phyloP scores from a whole-genome alignment of 1,140 invertebrate species.

The Coenobita brevimanus region DNA sequence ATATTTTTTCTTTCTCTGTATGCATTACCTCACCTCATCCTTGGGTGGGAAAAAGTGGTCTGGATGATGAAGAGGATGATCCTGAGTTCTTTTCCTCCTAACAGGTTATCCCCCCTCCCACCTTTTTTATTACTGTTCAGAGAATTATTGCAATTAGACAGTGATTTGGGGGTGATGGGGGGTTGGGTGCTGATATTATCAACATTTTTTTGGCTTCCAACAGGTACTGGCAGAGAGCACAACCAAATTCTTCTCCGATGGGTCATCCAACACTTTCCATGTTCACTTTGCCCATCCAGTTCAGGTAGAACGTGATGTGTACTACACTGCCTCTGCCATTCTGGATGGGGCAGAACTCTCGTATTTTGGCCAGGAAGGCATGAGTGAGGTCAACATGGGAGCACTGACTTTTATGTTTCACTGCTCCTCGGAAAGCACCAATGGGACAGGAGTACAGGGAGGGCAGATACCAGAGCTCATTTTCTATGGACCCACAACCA shows the following conservation, averaged over 20 bases:
- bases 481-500: constrained; percentile 80
- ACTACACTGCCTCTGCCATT: constrained; percentile 92
- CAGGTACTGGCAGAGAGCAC: constrained; percentile 88
- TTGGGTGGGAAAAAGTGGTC: too few relatives aligned
- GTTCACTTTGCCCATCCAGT: constrained; percentile 95
- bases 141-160: too few relatives aligned
- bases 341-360: constrained; percentile 92
- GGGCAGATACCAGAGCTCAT: constrained; percentile 95
- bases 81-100: too few relatives aligned
- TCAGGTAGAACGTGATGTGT: constrained; percentile 90
- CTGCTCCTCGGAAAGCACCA: constrained; percentile 94
- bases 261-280: constrained; percentile 93
- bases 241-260: constrained; percentile 94
- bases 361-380: constrained; percentile 95
- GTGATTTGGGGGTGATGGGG: too few relatives aligned
- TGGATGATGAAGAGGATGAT: too few relatives aligned
- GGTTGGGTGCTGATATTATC: not conserved
- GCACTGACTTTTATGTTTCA: constrained; percentile 95
- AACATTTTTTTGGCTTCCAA: not conserved
- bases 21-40: too few relatives aligned
- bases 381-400: constrained; percentile 91
- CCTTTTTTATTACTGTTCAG: too few relatives aligned
- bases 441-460: constrained; percentile 94
- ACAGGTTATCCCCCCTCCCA: too few relatives aligned
- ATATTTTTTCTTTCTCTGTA: too few relatives aligned